Percentiles rank a stretch among this genome's conserved stretches.
Conservation (phyloP, 2,797 vertebrate species). For the Microctenopoma stevenorrisi region DNA sequence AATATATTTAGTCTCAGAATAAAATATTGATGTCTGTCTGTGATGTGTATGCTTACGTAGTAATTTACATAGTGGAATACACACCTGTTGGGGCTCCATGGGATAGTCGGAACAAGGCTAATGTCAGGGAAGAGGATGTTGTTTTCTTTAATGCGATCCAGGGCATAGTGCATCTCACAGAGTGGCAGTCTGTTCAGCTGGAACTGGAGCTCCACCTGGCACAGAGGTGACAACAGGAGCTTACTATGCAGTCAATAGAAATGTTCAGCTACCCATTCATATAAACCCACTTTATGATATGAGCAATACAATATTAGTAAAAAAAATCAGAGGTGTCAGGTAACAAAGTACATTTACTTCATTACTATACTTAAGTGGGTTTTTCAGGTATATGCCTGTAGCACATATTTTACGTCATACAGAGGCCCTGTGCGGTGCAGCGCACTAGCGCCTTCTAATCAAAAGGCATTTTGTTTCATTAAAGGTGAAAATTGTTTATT, state of each 20-base stretch:
- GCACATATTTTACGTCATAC: too few species aligned
- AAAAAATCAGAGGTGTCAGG: too few species aligned
- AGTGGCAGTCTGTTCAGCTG: conserved; percentile 97
- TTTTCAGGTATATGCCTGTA: too few species aligned
- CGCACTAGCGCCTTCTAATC: too few species aligned
- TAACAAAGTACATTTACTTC: too few species aligned
- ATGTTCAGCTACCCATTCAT: conserved; percentile 1
- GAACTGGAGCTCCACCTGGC: conserved; percentile 98
- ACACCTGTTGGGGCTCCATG: conserved; percentile 99
- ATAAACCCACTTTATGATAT: not conserved
- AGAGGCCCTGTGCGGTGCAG: too few species aligned
- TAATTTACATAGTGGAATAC: conserved; percentile 1
- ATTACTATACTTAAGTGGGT: too few species aligned
- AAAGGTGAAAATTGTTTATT: too few species aligned
- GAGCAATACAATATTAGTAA: not conserved
- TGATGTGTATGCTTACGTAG: not conserved
- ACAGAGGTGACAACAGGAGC: conserved; percentile 17
- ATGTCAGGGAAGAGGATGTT: conserved; percentile 94
- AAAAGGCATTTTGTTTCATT: too few species aligned
- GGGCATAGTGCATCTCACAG: conserved; percentile 99
- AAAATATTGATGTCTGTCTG: not conserved
- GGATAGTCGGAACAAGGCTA: conserved; percentile 92
- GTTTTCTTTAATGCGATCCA: conserved; percentile 97
- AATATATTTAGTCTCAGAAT: not conserved
- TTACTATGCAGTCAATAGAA: conserved; percentile 9